Conservation (phyloP, 37 sponge, comb jelly and placozoan genomes). For the Ephydatia muelleri region DNA sequence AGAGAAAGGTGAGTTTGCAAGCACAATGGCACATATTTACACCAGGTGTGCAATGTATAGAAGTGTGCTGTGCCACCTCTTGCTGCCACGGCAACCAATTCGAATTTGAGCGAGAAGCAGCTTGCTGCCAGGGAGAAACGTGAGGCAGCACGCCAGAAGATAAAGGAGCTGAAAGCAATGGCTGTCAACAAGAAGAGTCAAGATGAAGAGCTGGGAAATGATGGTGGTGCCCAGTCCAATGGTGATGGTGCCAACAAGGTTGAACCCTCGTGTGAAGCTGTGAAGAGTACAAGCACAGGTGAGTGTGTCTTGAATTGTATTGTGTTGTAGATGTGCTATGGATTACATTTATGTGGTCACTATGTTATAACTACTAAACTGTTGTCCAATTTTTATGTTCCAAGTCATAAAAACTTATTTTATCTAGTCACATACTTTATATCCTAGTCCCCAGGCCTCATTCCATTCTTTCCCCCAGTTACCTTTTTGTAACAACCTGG, state of each 20-base stretch:
- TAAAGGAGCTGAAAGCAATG: slow-evolving; percentile 47
- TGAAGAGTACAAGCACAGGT: not conserved
- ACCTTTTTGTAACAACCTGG: not conserved
- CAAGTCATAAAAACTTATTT: too few relatives aligned
- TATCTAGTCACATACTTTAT: too few relatives aligned
- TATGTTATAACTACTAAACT: too few relatives aligned
- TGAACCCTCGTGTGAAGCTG: too few relatives aligned
- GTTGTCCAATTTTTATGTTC: too few relatives aligned
- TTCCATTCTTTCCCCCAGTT: not conserved
- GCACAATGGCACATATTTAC: not conserved
- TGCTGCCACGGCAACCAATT: not conserved
- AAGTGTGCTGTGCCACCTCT: not conserved
- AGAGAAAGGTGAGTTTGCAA: slow-evolving; percentile 9
- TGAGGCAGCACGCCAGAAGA: slow-evolving; percentile 21
- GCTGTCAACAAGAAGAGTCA: not conserved
- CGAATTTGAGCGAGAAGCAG: slow-evolving; percentile 6
- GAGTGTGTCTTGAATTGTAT: not conserved
- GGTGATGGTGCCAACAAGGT: not conserved
- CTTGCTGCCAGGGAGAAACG: slow-evolving; percentile 65
- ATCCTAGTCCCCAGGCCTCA: not conserved
- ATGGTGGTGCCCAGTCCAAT: not conserved
- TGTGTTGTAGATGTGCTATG: too few relatives aligned
- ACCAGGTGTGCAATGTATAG: not conserved
- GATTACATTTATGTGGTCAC: too few relatives aligned
- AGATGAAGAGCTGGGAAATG: slow-evolving; percentile 6